Percentiles rank a stretch among this genome's conserved stretches.
Conservation (phyloP, 1,140 invertebrate genomes). For the Eciton burchellii region DNA sequence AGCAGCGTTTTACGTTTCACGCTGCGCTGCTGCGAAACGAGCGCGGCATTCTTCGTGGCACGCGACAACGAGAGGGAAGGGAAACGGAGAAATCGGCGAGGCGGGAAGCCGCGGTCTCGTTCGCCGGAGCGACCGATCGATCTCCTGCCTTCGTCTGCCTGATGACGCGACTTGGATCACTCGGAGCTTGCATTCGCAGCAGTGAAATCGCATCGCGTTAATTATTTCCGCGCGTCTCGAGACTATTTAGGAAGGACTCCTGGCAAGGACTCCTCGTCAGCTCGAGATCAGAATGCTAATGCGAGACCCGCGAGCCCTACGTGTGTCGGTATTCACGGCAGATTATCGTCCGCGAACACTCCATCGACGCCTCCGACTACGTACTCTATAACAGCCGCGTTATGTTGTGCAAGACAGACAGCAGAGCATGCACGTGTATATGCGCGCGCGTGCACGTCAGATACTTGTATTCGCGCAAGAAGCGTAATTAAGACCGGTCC, state of each 20-base stretch:
- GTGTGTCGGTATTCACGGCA: constrained; percentile 51
- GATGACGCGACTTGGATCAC: not conserved
- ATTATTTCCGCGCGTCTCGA: constrained; percentile 62
- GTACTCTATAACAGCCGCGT: constrained; percentile 69
- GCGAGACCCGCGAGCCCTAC: constrained; percentile 32
- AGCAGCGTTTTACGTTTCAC: not conserved
- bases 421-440: not conserved
- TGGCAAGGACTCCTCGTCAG: constrained; percentile 45
- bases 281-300: constrained; percentile 55
- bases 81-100: not conserved
- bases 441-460: constrained; percentile 17
- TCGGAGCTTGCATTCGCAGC: constrained; percentile 31
- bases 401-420: constrained; percentile 63
- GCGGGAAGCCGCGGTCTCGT: not conserved
- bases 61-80: not conserved
- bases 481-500: constrained; percentile 76
- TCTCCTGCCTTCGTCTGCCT: not conserved
- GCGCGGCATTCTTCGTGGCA: constrained; percentile 1
- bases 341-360: constrained; percentile 63
- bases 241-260: constrained; percentile 40
- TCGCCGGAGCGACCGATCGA: too few relatives aligned
- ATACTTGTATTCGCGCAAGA: constrained; percentile 71
- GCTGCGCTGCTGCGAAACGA: not conserved
- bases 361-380: constrained; percentile 57
- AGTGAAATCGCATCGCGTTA: constrained; percentile 61